Evolutionary conservation across 2,888 invertebrate species (phyloP).

Genomic region (Heliconius ismenius): DNA sequence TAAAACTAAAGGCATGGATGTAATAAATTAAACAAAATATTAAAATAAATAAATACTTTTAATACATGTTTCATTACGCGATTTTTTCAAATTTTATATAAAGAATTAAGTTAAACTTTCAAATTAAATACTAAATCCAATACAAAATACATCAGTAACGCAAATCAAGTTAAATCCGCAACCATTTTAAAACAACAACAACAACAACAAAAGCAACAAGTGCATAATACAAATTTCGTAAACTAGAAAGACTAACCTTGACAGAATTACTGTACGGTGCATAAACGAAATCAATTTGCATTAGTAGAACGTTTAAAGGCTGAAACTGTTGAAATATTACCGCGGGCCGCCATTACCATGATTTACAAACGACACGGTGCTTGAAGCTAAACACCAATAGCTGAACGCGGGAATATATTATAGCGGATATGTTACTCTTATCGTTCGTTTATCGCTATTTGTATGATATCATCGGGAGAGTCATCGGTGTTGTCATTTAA

Average conservation of each 20-base stretch:
- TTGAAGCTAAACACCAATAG: slow-evolving; percentile 26
- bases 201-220: slow-evolving; percentile 17
- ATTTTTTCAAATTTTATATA: too few relatives aligned
- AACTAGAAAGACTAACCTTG: slow-evolving; percentile 20
- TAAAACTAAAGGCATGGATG: too few relatives aligned
- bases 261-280: slow-evolving; percentile 20
- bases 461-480: slow-evolving; percentile 34
- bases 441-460: slow-evolving; percentile 25
- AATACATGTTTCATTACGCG: too few relatives aligned
- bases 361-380: slow-evolving; percentile 23
- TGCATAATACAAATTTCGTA: slow-evolving; percentile 12
- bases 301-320: slow-evolving; percentile 38
- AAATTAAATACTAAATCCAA: too few relatives aligned
- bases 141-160: neutral
- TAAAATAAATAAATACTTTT: too few relatives aligned
- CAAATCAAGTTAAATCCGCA: neutral
- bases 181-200: neutral
- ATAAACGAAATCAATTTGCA: slow-evolving; percentile 37
- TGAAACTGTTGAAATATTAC: slow-evolving; percentile 40
- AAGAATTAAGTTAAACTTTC: too few relatives aligned
- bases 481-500: slow-evolving; percentile 14
- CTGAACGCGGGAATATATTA: slow-evolving; percentile 16
- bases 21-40: too few relatives aligned
- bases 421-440: slow-evolving; percentile 24
- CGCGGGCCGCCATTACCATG: slow-evolving; percentile 30